Base-by-base conservation (phyloP, 2,888 invertebrate species). In the Quadroppia sp. region DNA sequence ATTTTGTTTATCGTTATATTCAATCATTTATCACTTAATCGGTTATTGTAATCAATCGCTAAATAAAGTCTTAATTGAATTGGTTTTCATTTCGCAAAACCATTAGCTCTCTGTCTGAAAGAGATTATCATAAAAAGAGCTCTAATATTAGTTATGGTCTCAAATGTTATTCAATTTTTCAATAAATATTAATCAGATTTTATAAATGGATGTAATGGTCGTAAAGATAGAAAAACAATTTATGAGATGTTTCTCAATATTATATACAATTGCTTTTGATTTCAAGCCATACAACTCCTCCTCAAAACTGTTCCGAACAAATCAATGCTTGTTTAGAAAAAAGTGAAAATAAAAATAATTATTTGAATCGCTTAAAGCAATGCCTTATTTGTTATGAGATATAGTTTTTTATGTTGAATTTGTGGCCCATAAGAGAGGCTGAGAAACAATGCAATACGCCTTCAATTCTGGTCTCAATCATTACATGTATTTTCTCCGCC, bases 401-500 rank as follows among this genome's bases (percentile, higher is more conserved):
- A 56, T 20, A 48, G 15, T 4, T 48, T 7, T 23, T 53, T 53
- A 7, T 30, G 13, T 11, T 56, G 3, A 53, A 3, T 3, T 53
- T 45, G 2, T 45, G 45, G 17, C 2, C 23, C 4, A 23, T 9
- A 25, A 42, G 36, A 69, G 69, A 69, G 69, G 69, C 69, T 28
- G 69, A 69, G 69, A 69, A 20, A 40, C 67, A 67, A 23, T 20
- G 25, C 69, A 69, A 28, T 42, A 69, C 69, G 69, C 69, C 69
- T 69, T 42, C 42, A 40, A 15, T 17, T 17, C 23, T 69, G 42
- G 42, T 42, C 45, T 42, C 32, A 69, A 25, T 69, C 25, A 69
- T 69, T 69, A 42, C 69, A 69, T 69, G 69, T 69, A 69, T 69
- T 25, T 69, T 45, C 42, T 45, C 69, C n/a, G n/a, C 45, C 69